Evolutionary conservation across 1,140 invertebrate genomes (phyloP), one percentile per base, ranked within the genome.

Genomic region (Anthonomus grandis): DNA sequence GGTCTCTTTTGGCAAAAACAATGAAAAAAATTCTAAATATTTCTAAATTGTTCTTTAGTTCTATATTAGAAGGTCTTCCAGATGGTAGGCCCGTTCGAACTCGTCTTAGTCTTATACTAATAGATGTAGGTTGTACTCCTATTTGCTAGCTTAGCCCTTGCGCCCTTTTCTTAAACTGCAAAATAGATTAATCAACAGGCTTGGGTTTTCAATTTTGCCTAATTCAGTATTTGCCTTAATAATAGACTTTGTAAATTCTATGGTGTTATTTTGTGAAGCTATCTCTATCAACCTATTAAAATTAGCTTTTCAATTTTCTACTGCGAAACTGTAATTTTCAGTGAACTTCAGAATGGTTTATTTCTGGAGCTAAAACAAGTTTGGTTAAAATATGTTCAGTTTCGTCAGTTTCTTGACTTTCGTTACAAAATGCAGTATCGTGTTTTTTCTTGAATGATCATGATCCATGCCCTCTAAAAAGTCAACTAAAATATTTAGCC

Each of bases 301-400:
- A 38, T 38, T 38, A 15, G 5, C 37, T 38, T 38, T 38, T 8
- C 12, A 13, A 15, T 38, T 38, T 38, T 38, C 13, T 38, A 38
- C 37, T 38, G 13, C 37, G 13, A 15, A 38, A 38, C 37, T 8
- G 37, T 38, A 13, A n/a, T 38, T 38, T 38, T 38, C 13, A 38
- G 37, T 13, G n/a, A 38, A 4, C 37, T 38, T 38, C 5, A 38
- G 6, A 38, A 15, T 38, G 37, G 37, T 38, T 38, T 38, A 38
- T 38, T 38, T 38, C 37, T 38, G 13, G 17, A 38, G 37, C 37
- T 38, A 13, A 38, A 38, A 38, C 5, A 15, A 15, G 37, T 38
- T 38, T 15, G 37, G 37, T n/a, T 38, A 38, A 38, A 38, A 38
- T 38, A 38, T 38, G 37, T 38, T 38, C 37, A 38, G 37, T 38